phyloP scores from a whole-genome alignment of 92 coral and sea anemone species.

The Meandrina meandrites region DNA sequence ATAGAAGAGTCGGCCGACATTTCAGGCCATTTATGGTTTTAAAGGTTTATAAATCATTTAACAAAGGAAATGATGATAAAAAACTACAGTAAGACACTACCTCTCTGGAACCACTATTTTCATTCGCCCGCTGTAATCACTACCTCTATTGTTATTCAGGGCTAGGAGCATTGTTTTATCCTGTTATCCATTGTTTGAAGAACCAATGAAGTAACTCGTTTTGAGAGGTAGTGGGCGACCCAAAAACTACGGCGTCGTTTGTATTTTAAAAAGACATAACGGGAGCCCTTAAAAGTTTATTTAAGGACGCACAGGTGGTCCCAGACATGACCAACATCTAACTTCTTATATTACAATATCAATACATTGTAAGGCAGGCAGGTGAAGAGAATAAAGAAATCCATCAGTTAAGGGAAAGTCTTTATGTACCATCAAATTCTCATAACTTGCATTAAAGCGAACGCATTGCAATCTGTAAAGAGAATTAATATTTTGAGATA shows the following conservation, averaged over 20 bases:
- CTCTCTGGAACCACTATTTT: no score
- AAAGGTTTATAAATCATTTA: neutral
- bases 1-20: neutral
- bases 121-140: no score
- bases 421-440: neutral
- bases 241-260: neutral
- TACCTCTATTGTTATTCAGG: no score
- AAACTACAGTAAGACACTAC: no score
- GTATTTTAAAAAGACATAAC: neutral
- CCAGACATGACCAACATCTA: neutral
- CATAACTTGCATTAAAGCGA: neutral
- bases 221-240: no score
- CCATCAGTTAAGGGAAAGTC: neutral
- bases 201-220: no score
- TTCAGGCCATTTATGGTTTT: neutral
- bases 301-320: neutral
- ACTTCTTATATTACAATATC: neutral
- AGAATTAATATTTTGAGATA: neutral
- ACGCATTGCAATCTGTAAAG: no score
- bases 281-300: neutral
- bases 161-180: no score
- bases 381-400: neutral
- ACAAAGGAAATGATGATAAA: neutral
- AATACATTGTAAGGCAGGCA: neutral
- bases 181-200: no score